These are phyloP conservation scores for Stictocephala bisonia DNA, from an alignment of 2,888 invertebrate species.

Conservation along the genomic window DNA sequence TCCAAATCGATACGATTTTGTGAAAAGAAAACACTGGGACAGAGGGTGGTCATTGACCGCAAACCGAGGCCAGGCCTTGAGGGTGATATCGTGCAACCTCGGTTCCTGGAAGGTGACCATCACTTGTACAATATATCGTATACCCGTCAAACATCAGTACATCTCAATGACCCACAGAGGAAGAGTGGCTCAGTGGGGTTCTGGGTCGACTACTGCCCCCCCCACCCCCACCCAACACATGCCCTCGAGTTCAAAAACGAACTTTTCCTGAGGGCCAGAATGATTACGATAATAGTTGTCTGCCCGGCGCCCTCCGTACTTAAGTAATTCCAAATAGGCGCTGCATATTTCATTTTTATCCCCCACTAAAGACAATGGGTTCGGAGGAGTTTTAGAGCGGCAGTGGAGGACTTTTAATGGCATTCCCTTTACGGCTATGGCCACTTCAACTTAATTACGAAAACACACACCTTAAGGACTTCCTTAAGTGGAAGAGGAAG, in stretches of 20 bases:
- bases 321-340: conserved; percentile 29
- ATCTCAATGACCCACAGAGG: conserved; percentile 19
- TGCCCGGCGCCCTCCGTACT: conserved; percentile 1
- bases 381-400: conserved; percentile 17
- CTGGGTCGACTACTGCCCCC: conserved; percentile 29
- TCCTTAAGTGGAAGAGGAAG: too few species aligned
- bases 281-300: conserved; percentile 31
- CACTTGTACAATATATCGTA: conserved; percentile 26
- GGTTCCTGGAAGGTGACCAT: conserved; percentile 16
- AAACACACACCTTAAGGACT: too few species aligned
- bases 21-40: background rate
- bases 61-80: background rate
- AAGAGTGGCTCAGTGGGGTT: conserved; percentile 39
- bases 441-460: too few species aligned
- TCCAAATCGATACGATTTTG: too few species aligned
- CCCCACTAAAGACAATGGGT: background rate
- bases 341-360: conserved; percentile 31
- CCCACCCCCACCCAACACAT: background rate
- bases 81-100: background rate
- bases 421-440: too few species aligned
- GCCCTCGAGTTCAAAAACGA: conserved; percentile 4
- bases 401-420: conserved; percentile 30
- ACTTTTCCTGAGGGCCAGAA: conserved; percentile 28
- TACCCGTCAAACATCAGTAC: background rate
- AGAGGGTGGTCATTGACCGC: background rate